A percentile compares a stretch with the other conserved stretches of the same genome.
Evolutionary conservation across 2,113 vertebrate genomes (phyloP).

Genomic region (Phalacrocorax aristotelis): DNA sequence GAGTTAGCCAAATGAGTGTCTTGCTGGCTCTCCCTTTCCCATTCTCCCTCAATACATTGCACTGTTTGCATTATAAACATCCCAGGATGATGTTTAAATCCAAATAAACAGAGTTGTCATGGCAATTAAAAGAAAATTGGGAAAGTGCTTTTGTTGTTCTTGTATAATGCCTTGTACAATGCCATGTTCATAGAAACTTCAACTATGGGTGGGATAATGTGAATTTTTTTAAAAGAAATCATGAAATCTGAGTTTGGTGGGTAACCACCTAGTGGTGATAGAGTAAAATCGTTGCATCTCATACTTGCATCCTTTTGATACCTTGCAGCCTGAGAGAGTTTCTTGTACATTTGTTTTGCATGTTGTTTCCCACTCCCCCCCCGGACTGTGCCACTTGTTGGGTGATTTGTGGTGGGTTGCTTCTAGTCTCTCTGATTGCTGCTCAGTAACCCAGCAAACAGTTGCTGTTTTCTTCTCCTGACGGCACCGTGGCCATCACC

Average conservation of each 20-base stretch:
- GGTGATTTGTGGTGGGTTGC: neutral
- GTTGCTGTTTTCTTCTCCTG: neutral
- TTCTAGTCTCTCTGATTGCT: neutral
- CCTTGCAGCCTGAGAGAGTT: neutral
- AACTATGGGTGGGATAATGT: neutral
- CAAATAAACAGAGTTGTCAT: slow-evolving; percentile 43
- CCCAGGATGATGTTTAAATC: slow-evolving; percentile 3
- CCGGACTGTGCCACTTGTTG: neutral
- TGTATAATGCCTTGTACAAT: neutral
- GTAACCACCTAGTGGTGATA: neutral
- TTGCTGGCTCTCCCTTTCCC: neutral
- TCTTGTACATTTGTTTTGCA: neutral
- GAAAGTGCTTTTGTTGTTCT: neutral
- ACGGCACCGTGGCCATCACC: neutral
- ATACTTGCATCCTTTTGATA: neutral
- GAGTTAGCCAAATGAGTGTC: neutral
- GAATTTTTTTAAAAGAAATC: neutral
- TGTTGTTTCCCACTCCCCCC: too few relatives aligned
- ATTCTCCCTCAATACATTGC: neutral
- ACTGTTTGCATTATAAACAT: neutral
- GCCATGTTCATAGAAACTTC: neutral
- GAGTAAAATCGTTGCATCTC: neutral
- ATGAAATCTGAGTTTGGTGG: neutral
- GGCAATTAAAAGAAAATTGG: neutral
- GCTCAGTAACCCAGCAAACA: neutral